A percentile compares a stretch with the other conserved stretches of the same genome.
phyloP scores from a whole-genome alignment of 2,888 invertebrate genomes.

The Euproctis similis region DNA sequence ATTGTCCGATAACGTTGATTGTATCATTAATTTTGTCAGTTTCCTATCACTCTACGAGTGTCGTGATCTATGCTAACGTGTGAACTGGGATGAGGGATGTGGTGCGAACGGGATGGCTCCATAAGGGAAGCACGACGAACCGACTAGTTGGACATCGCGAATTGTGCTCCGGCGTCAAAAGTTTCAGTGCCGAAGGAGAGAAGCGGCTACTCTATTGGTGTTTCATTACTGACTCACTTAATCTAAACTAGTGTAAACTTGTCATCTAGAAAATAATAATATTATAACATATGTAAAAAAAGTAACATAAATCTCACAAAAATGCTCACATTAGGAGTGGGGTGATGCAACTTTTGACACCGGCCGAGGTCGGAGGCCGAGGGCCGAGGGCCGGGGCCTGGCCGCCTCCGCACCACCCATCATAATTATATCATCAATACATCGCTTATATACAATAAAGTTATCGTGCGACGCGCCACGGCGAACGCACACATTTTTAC shows the following conservation, averaged over 20 bases:
- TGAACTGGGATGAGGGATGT: constrained; percentile 29
- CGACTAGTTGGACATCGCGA: constrained; percentile 23
- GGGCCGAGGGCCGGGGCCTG: constrained; percentile 8
- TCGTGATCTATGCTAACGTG: constrained; percentile 66
- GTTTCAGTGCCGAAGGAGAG: constrained; percentile 67
- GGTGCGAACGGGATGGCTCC: constrained; percentile 24
- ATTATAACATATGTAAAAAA: constrained; percentile 67
- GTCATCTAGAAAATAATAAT: constrained; percentile 69
- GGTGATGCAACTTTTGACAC: constrained; percentile 60
- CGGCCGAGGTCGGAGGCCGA: constrained; percentile 22
- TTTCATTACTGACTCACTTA: constrained; percentile 74
- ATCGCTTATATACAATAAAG: constrained; percentile 71
- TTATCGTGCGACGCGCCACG: constrained; percentile 46
- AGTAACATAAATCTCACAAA: constrained; percentile 73
- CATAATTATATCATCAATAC: too few species aligned
- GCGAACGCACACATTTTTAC: constrained; percentile 61
- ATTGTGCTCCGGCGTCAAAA: constrained; percentile 64
- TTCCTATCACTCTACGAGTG: constrained; percentile 71
- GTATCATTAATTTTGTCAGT: constrained; percentile 61
- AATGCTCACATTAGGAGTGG: constrained; percentile 71
- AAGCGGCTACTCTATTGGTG: constrained; percentile 77
- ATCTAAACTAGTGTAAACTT: constrained; percentile 74
- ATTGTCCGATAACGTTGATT: constrained; percentile 72
- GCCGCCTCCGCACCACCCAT: constrained; percentile 30
- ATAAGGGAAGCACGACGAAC: constrained; percentile 29